A percentile compares a stretch with the other conserved stretches of the same genome.
These are phyloP conservation scores for Rhabdomys dilectus DNA, from an alignment of 2,113 vertebrate species.

Conservation along the genomic window DNA sequence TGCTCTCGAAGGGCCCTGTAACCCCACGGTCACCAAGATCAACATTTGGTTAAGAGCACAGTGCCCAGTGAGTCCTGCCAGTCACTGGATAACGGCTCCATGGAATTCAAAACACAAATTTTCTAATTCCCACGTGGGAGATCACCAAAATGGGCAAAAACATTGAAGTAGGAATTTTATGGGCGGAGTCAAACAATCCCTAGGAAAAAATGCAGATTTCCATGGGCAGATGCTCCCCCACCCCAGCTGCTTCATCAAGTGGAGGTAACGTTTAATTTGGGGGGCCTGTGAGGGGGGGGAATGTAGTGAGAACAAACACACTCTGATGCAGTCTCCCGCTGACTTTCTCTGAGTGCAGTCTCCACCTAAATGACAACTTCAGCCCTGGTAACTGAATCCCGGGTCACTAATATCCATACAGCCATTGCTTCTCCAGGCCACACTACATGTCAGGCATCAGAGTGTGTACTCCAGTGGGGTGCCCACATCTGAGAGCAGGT, in stretches of 20 bases:
- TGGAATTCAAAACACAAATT: not conserved
- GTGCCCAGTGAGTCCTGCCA: not conserved
- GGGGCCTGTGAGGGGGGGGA: no score
- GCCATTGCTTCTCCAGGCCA: rapidly evolving
- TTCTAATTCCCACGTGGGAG: not conserved
- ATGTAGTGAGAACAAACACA: not conserved
- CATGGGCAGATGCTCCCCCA: not conserved
- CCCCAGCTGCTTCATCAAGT: not conserved
- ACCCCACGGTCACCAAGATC: not conserved
- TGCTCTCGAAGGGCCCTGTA: not conserved
- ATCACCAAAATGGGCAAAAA: conserved; percentile 1
- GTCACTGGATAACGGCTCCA: not conserved
- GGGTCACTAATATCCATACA: rapidly evolving
- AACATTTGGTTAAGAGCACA: not conserved
- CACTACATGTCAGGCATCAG: rapidly evolving
- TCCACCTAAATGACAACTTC: not conserved
- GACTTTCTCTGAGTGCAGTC: not conserved
- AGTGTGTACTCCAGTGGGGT: not conserved
- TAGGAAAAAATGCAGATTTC: conserved; percentile 61
- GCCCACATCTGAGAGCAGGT: rapidly evolving
- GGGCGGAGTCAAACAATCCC: conserved; percentile 44
- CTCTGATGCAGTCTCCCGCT: not conserved
- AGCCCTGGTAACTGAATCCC: rapidly evolving
- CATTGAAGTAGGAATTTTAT: conserved; percentile 43
- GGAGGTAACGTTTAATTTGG: not conserved